Evolutionary conservation across 2,113 vertebrate genomes (phyloP).

Genomic region (Cyphomyrus discorhynchus): DNA sequence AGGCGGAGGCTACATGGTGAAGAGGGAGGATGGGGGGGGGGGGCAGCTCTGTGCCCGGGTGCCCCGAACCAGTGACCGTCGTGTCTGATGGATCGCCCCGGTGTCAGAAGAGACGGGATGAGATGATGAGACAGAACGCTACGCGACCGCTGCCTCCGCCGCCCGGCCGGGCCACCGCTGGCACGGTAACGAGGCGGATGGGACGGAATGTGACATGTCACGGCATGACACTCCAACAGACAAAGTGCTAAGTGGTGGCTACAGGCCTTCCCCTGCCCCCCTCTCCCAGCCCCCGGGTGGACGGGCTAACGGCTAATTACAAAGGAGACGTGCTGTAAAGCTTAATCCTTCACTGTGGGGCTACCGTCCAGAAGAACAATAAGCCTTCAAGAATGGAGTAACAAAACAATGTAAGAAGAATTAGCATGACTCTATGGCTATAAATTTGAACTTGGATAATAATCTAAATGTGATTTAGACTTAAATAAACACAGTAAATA

Average conservation of each 20-base stretch:
- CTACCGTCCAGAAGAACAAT: background rate
- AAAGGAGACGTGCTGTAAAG: slow-evolving; percentile 59
- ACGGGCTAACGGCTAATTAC: slow-evolving; percentile 49
- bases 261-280: slow-evolving; percentile 40
- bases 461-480: background rate
- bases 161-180: slow-evolving; percentile 61
- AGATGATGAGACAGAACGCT: slow-evolving; percentile 54
- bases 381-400: background rate
- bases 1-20: slow-evolving; percentile 10
- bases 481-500: background rate
- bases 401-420: background rate
- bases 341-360: background rate
- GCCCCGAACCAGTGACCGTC: background rate
- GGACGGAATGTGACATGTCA: slow-evolving; percentile 8
- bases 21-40: background rate
- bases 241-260: slow-evolving; percentile 53
- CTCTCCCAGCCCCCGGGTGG: background rate
- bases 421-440: background rate
- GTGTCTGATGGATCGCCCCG: slow-evolving; percentile 62
- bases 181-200: slow-evolving; percentile 56
- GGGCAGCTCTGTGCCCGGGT: slow-evolving; percentile 33
- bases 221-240: slow-evolving; percentile 20
- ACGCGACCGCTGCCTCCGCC: slow-evolving; percentile 67
- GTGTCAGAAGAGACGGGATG: slow-evolving; percentile 70
- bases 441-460: slow-evolving; percentile 1